phyloP scores from a whole-genome alignment of 2,113 vertebrate species.

The Phylloscopus trochilus region DNA sequence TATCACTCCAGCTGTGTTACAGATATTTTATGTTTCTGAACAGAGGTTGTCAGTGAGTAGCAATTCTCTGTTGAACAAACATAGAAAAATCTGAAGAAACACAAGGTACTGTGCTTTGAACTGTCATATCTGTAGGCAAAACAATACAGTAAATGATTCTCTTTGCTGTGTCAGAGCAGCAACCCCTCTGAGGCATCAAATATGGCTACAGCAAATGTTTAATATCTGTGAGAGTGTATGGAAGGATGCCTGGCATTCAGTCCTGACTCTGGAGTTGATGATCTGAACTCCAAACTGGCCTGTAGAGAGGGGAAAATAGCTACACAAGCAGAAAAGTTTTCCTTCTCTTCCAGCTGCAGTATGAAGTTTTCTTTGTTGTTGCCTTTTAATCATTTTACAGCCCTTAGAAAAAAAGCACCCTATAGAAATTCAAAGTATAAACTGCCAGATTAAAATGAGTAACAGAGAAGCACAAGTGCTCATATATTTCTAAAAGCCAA shows the following conservation, averaged over 20 bases:
- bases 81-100: background rate
- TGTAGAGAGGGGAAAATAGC: background rate
- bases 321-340: background rate
- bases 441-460: background rate
- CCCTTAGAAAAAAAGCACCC: background rate
- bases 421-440: background rate
- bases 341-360: background rate
- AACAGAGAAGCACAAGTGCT: background rate
- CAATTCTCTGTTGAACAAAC: background rate
- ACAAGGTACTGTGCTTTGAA: background rate
- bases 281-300: background rate
- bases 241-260: background rate
- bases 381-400: background rate
- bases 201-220: background rate
- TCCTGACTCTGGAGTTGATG: background rate
- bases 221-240: background rate
- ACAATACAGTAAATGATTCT: background rate
- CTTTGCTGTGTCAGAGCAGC: background rate
- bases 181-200: background rate
- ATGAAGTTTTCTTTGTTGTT: background rate
- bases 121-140: background rate
- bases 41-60: background rate
- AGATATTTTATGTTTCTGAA: background rate
- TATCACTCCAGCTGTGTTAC: constrained; percentile 12
- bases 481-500: background rate